Evolutionary conservation across 2,888 invertebrate genomes (phyloP).

Genomic region (Lithophane leautieri): DNA sequence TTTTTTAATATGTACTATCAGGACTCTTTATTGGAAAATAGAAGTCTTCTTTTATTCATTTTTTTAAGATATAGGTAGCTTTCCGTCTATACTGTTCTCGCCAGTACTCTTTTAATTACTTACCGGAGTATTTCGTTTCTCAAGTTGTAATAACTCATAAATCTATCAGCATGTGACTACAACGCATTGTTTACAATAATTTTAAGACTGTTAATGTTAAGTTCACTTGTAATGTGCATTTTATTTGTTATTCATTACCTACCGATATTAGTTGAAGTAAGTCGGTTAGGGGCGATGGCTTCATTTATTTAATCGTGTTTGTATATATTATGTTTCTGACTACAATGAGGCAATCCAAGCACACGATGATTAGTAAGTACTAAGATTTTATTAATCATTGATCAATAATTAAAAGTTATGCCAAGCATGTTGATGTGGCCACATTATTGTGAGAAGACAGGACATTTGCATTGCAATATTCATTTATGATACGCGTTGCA

Average conservation of each 20-base stretch:
- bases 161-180: conserved; percentile 8
- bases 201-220: conserved; percentile 75
- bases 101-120: conserved; percentile 3
- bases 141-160: conserved; percentile 12
- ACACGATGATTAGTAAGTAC: not conserved
- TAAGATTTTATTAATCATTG: not conserved
- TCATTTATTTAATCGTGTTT: conserved; percentile 55
- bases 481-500: conserved; percentile 5
- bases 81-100: not conserved
- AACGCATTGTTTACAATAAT: conserved; percentile 63
- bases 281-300: conserved; percentile 14
- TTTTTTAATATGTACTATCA: not conserved
- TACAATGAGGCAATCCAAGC: conserved; percentile 17
- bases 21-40: not conserved
- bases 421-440: not conserved
- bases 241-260: conserved; percentile 58
- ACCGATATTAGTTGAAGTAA: conserved; percentile 35
- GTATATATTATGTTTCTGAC: conserved; percentile 43
- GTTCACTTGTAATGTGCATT: conserved; percentile 68
- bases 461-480: conserved; percentile 5
- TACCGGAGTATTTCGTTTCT: conserved; percentile 2
- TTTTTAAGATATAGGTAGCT: not conserved
- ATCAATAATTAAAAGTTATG: not conserved
- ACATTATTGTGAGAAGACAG: not conserved
- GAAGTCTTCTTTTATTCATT: not conserved